Conservation (phyloP, 2,113 vertebrate genomes). For the Mormyrus lacerda region DNA sequence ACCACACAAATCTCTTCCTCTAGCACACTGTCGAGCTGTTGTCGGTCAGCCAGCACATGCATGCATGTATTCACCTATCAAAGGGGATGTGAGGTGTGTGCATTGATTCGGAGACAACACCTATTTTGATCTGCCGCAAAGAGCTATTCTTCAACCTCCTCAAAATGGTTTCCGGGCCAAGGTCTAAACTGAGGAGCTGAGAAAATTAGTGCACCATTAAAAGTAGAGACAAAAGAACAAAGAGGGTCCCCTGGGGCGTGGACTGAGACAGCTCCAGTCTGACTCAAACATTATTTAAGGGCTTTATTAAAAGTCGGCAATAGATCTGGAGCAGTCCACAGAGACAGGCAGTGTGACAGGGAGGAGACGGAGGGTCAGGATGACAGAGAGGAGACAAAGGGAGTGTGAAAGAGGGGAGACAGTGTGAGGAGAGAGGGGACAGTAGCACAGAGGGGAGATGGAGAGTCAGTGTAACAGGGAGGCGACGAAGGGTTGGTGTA, state of each 20-base stretch:
- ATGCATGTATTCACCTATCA: not conserved
- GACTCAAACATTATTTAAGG: not conserved
- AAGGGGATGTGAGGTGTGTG: conserved; percentile 7
- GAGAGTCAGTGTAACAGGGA: not conserved
- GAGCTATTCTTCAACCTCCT: not conserved
- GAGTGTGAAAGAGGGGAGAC: not conserved
- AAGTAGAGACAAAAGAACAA: not conserved
- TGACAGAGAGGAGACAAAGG: not conserved
- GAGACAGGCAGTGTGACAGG: not conserved
- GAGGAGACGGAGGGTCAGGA: not conserved
- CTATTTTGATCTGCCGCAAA: not conserved
- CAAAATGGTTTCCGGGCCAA: not conserved
- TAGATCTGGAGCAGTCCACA: not conserved
- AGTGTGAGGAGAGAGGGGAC: not conserved
- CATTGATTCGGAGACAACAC: not conserved
- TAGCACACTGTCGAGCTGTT: not conserved
- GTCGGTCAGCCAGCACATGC: not conserved
- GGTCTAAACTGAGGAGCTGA: conserved; percentile 8
- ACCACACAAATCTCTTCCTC: not conserved
- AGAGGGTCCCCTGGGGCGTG: not conserved
- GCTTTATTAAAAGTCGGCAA: not conserved
- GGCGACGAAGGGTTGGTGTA: not conserved
- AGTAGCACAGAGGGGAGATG: not conserved
- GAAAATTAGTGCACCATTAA: conserved; percentile 8
- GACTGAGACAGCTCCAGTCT: conserved; percentile 1